These are phyloP conservation scores for Noctilio leporinus DNA, from an alignment of 2,113 vertebrate genomes.

Conservation along the genomic window DNA sequence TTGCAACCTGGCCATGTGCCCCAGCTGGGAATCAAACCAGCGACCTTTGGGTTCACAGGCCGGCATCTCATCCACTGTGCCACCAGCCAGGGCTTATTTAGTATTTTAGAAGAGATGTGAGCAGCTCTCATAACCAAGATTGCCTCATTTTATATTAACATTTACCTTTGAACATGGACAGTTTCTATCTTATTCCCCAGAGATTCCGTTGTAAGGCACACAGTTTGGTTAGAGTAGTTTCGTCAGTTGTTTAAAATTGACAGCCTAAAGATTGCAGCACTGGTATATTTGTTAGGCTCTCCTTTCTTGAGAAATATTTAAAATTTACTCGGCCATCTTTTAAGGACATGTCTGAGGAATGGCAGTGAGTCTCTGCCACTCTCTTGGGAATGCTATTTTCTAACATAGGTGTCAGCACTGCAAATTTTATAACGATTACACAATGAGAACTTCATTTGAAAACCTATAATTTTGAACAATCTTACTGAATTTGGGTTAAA, in stretches of 20 bases:
- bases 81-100: no score
- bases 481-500: constrained; percentile 20
- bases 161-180: background rate
- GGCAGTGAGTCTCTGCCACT: background rate
- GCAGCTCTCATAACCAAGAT: background rate
- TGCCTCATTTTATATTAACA: background rate
- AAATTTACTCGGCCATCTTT: background rate
- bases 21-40: no score
- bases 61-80: no score
- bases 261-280: background rate
- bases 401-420: background rate
- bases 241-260: background rate
- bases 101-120: background rate
- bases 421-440: background rate
- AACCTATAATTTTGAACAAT: background rate
- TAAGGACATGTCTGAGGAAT: background rate
- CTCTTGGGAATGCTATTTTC: background rate
- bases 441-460: background rate
- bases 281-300: background rate
- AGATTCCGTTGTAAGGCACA: background rate
- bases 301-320: background rate
- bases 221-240: background rate
- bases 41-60: no score
- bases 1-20: no score
- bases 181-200: background rate